These are phyloP conservation scores for Drosophila setifemur DNA, from an alignment of 1,140 invertebrate species.

Conservation along the genomic window DNA sequence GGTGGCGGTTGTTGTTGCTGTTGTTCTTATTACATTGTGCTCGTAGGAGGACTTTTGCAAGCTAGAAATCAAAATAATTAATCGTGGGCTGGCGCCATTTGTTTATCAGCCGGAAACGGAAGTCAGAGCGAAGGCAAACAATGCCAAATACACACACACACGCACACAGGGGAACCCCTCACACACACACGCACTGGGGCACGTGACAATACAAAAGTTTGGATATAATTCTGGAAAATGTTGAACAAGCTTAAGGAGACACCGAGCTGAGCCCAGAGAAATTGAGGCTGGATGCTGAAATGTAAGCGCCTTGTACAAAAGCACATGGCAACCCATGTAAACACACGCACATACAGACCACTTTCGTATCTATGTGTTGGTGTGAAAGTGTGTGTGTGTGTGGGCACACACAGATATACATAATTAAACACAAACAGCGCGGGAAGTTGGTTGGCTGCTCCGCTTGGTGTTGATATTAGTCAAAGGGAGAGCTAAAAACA, in stretches of 20 bases:
- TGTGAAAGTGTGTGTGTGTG: not conserved
- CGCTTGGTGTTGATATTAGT: constrained; percentile 30
- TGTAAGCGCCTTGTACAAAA: constrained; percentile 62
- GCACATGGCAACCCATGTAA: constrained; percentile 52
- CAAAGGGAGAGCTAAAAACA: constrained; percentile 28
- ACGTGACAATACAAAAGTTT: constrained; percentile 44
- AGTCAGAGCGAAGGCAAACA: constrained; percentile 66
- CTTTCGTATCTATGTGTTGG: not conserved
- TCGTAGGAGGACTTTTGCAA: constrained; percentile 4
- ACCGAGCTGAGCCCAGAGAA: constrained; percentile 1
- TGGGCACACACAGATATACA: constrained; percentile 38
- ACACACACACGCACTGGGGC: constrained; percentile 20
- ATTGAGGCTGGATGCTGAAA: constrained; percentile 1
- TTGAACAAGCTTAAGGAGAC: constrained; percentile 38
- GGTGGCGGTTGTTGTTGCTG: not conserved
- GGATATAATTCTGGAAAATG: constrained; percentile 59
- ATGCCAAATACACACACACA: constrained; percentile 31
- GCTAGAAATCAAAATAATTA: constrained; percentile 72
- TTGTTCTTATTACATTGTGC: constrained; percentile 1
- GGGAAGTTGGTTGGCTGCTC: constrained; percentile 14
- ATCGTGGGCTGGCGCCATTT: constrained; percentile 73
- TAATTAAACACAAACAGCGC: constrained; percentile 72
- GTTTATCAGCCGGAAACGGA: constrained; percentile 75
- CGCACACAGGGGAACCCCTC: not conserved
- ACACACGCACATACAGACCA: constrained; percentile 18